Conservation (phyloP, 2,888 invertebrate species). For the Lasioglossum pauxillum region DNA sequence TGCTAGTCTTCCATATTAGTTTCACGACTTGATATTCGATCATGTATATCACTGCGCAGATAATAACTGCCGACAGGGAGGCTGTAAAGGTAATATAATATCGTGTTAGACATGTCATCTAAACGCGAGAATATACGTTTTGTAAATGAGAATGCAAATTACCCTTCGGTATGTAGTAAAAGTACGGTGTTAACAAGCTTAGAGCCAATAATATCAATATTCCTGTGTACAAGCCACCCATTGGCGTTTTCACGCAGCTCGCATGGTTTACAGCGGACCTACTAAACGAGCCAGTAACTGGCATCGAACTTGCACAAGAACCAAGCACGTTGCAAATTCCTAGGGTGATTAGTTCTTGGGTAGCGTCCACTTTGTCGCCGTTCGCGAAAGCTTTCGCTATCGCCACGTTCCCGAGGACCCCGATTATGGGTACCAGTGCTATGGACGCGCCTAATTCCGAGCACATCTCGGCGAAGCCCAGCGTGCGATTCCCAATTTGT, state of each 20-base stretch:
- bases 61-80: constrained; percentile 95
- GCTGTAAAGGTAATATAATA: constrained; percentile 83
- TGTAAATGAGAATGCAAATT: background rate
- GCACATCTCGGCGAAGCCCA: constrained; percentile 89
- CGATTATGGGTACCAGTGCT: constrained; percentile 94
- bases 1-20: constrained; percentile 93
- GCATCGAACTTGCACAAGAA: constrained; percentile 95
- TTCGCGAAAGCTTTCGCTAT: constrained; percentile 97
- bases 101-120: background rate
- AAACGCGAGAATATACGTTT: background rate
- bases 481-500: constrained; percentile 86
- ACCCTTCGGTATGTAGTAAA: constrained; percentile 93
- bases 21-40: constrained; percentile 95
- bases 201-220: constrained; percentile 92
- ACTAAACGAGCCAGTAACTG: constrained; percentile 95
- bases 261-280: constrained; percentile 97
- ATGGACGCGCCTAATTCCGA: constrained; percentile 94
- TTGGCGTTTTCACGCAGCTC: constrained; percentile 96
- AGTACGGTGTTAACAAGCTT: constrained; percentile 94
- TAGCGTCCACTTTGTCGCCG: constrained; percentile 93
- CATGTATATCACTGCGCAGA: constrained; percentile 97
- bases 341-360: constrained; percentile 94
- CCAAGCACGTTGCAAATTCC: constrained; percentile 94
- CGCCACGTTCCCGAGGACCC: constrained; percentile 96
- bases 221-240: constrained; percentile 94